Evolutionary conservation across 2,888 invertebrate genomes (phyloP).

Genomic region (Cryptosula pallasiana): DNA sequence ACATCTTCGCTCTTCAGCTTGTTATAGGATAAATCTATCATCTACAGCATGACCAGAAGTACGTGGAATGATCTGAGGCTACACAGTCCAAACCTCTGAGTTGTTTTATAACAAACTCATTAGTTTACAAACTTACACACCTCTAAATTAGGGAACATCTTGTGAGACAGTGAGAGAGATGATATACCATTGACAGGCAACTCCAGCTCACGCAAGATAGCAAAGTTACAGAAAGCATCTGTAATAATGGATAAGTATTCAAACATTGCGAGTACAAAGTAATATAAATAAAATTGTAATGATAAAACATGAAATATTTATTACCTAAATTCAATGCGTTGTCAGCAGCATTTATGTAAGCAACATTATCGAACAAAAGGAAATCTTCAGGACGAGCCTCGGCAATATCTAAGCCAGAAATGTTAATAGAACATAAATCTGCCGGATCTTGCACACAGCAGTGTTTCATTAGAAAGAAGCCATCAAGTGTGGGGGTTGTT

Average conservation of each 20-base stretch:
- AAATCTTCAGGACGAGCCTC: slow-evolving; percentile 50
- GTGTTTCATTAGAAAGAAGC: slow-evolving; percentile 51
- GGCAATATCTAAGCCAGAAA: slow-evolving; percentile 42
- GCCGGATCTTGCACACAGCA: slow-evolving; percentile 51
- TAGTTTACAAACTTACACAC: too few species aligned
- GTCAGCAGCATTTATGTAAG: slow-evolving; percentile 51
- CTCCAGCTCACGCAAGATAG: slow-evolving; percentile 45
- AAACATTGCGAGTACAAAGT: neutral
- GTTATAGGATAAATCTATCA: slow-evolving; percentile 51
- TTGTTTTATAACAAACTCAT: too few species aligned
- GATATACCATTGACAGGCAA: slow-evolving; percentile 49
- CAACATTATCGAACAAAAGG: slow-evolving; percentile 50
- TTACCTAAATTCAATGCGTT: slow-evolving; percentile 49
- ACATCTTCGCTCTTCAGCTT: slow-evolving; percentile 48
- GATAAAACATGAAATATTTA: too few species aligned
- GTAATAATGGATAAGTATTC: too few species aligned
- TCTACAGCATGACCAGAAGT: slow-evolving; percentile 33
- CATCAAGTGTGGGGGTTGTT: slow-evolving; percentile 39
- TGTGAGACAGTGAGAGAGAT: slow-evolving; percentile 36
- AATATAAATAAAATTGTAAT: neutral
- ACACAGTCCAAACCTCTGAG: too few species aligned
- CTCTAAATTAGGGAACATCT: slow-evolving; percentile 44
- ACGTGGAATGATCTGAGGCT: neutral
- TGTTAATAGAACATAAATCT: slow-evolving; percentile 49
- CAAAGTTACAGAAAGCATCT: slow-evolving; percentile 47